Evolutionary conservation across 2,797 vertebrate species (phyloP).

Genomic region (Adrianichthys oophorus): DNA sequence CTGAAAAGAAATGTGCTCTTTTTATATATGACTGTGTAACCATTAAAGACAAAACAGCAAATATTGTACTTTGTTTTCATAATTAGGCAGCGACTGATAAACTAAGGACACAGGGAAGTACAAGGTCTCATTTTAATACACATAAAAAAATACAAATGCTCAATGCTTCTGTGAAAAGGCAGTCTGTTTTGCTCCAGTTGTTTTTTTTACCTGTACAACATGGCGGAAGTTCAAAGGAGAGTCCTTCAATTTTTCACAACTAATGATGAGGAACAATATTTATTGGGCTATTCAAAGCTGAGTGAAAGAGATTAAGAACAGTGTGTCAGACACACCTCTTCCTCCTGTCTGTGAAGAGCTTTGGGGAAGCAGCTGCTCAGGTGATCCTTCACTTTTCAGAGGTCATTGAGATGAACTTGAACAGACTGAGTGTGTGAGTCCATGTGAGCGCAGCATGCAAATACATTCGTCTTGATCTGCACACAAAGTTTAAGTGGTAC

Average conservation of each 20-base stretch:
- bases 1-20: too few species aligned
- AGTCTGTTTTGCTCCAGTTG: constrained; percentile 14
- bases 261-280: constrained; percentile 35
- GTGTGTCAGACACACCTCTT: constrained; percentile 2
- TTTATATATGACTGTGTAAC: too few species aligned
- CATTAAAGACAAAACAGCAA: too few species aligned
- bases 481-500: background rate
- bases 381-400: constrained; percentile 5
- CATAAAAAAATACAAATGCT: background rate
- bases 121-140: background rate
- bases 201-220: constrained; percentile 2
- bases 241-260: constrained; percentile 17
- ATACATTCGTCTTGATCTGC: background rate
- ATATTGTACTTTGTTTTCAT: background rate
- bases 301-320: constrained; percentile 6
- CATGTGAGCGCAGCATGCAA: too few species aligned
- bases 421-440: background rate
- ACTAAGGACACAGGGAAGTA: background rate
- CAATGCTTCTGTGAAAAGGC: background rate
- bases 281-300: constrained; percentile 33
- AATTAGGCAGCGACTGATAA: background rate
- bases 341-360: constrained; percentile 7
- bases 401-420: constrained; percentile 6
- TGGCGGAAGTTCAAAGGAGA: constrained; percentile 16
- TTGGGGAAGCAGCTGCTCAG: constrained; percentile 26